These are phyloP conservation scores for Zingel zingel DNA, from an alignment of 2,113 vertebrate species.

Conservation along the genomic window DNA sequence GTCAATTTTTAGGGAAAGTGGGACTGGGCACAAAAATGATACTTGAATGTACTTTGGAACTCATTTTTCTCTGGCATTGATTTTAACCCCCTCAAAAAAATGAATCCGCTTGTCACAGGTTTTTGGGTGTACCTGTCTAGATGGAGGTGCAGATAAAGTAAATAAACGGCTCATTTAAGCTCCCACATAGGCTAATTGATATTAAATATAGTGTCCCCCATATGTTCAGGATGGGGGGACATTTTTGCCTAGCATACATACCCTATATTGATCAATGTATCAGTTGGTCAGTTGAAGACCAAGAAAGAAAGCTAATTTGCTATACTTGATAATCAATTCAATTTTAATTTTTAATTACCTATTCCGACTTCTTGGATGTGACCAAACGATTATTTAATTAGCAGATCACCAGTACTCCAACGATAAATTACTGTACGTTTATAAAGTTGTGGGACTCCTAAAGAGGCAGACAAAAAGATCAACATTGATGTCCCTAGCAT, in stretches of 20 bases:
- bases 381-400: not conserved
- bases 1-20: not conserved
- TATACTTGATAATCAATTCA: not conserved
- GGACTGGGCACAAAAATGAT: not conserved
- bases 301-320: no score
- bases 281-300: not conserved
- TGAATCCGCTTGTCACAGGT: not conserved
- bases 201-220: not conserved
- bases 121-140: not conserved
- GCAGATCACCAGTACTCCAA: rapidly evolving
- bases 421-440: not conserved
- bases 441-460: not conserved
- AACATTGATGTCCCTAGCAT: no score
- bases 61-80: not conserved
- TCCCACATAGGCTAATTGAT: not conserved
- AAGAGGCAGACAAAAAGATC: not conserved
- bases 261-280: not conserved
- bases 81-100: no score
- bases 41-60: not conserved
- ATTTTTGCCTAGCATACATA: not conserved
- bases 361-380: not conserved
- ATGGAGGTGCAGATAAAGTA: not conserved
- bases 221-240: not conserved
- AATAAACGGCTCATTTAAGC: not conserved
- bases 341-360: not conserved